Base-by-base conservation (phyloP, 2,888 invertebrate species). In the Asteroscopus sphinx region DNA sequence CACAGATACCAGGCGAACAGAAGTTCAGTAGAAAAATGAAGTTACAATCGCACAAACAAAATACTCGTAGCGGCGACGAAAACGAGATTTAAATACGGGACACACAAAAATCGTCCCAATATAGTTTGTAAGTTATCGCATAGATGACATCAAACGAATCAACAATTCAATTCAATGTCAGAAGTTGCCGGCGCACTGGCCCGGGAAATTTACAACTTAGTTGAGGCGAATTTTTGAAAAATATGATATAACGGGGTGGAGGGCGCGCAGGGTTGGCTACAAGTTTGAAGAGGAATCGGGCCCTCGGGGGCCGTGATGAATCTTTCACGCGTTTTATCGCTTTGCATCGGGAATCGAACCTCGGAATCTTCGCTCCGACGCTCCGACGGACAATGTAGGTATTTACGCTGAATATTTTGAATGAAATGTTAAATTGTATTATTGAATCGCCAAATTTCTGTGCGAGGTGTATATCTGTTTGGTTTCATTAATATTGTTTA, bases 291-390 rank as follows among this genome's bases (percentile, higher is more conserved):
- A 93, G 87, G 81, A 89, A 93, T 93, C 82, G 91, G 80, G 82
- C 93, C 88, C 91, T 70, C 61, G 90, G 87, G 92, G 81, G 87
- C 84, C 76, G 85, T 89, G 92, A 93, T 93, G 93, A 93, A 93
- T 92, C 91, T 91, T 91, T 91, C 88, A 90, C 89, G 90, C 91
- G 89, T 86, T 91, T 92, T 92, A 91, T 91, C 91, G 91, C 84
- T 87, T 85, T 85, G 87, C 87, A 90, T 89, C 87, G 84, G 79
- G 88, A 90, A 88, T 89, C 89, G 88, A 91, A 90, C 86, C 86
- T 82, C 76, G 69, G 73, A 82, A 85, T 86, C 82, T 86, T 81
- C 76, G 76, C 72, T 49, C 57, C 45, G 25, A 28, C 40, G 49
- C 49, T 40, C 33, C 40, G 16, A 36, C 60, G 66, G 56, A 76